Evolutionary conservation across 2,113 vertebrate genomes (phyloP).

Genomic region (Cyanistes caeruleus): DNA sequence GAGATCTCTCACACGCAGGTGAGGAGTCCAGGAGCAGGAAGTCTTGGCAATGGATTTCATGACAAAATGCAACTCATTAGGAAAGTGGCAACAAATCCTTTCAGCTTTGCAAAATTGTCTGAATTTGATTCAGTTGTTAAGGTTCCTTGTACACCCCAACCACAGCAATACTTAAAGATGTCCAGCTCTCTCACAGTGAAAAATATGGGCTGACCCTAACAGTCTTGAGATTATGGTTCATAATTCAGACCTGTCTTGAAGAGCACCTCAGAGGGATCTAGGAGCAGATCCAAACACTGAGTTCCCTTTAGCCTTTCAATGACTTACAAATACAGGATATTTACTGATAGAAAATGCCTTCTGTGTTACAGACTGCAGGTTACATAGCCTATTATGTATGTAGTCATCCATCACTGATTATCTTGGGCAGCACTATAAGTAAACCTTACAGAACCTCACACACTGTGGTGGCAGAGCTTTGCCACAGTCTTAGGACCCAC

Average conservation of each 20-base stretch:
- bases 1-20: accelerated
- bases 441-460: background rate
- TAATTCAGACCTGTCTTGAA: background rate
- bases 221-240: background rate
- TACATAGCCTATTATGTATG: background rate
- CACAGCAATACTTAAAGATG: background rate
- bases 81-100: background rate
- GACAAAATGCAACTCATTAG: background rate
- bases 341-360: background rate
- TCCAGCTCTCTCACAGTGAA: background rate
- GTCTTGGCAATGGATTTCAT: background rate
- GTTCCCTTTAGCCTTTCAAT: background rate
- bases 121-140: background rate
- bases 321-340: background rate
- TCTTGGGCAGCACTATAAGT: background rate
- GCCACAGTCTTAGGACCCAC: background rate
- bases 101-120: background rate
- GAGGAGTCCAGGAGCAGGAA: background rate
- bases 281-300: background rate
- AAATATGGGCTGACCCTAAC: background rate
- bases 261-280: background rate
- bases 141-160: background rate
- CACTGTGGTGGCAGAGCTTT: background rate
- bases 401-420: background rate
- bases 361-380: background rate